Evolutionary conservation across 23 tunicate genomes (phyloP).

Genomic region (Trididemnum miniatum): DNA sequence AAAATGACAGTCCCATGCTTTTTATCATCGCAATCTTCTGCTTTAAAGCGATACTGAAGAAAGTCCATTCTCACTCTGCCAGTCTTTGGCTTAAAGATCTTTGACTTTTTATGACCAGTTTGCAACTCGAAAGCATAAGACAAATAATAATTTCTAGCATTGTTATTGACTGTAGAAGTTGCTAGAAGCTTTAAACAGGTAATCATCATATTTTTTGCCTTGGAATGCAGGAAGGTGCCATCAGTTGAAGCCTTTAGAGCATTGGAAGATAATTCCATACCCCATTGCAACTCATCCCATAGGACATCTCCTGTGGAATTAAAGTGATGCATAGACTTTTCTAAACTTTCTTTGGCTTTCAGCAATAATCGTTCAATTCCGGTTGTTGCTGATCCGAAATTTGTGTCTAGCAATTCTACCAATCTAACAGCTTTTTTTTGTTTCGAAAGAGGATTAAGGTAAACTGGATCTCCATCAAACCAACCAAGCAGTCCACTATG

Average conservation of each 20-base stretch:
- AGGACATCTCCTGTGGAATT: too few species aligned
- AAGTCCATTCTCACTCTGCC: background rate
- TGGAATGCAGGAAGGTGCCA: background rate
- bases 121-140: conserved; percentile 42
- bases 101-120: conserved; percentile 33
- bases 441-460: conserved; percentile 44
- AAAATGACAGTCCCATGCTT: background rate
- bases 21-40: conserved; percentile 46
- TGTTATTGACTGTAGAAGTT: background rate
- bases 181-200: conserved; percentile 36
- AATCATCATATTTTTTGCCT: conserved; percentile 31
- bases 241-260: conserved; percentile 10
- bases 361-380: conserved; percentile 44
- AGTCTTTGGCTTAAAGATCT: background rate
- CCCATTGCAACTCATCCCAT: conserved; percentile 64
- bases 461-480: conserved; percentile 74
- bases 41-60: conserved; percentile 18
- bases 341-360: conserved; percentile 29
- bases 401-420: conserved; percentile 3
- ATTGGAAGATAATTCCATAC: conserved; percentile 48
- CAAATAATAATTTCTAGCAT: conserved; percentile 37
- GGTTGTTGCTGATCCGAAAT: background rate
- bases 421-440: conserved; percentile 28
- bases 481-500: conserved; percentile 63
- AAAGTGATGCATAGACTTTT: background rate